Percentiles rank a stretch among this genome's conserved stretches.
phyloP scores from a whole-genome alignment of 1,140 invertebrate species.

The Diorhabda carinulata region DNA sequence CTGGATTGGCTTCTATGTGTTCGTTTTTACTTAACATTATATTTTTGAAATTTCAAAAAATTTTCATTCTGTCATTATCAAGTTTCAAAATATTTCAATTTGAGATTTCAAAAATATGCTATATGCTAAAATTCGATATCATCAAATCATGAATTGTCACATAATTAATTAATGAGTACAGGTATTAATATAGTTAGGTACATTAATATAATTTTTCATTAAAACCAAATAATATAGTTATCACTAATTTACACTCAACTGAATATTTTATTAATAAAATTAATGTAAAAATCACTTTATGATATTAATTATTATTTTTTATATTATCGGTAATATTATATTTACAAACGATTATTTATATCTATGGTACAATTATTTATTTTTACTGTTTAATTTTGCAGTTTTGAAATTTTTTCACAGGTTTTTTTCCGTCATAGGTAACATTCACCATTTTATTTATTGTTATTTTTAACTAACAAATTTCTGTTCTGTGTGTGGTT shows the following conservation, averaged over 20 bases:
- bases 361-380: no score
- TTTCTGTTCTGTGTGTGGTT: constrained; percentile 37
- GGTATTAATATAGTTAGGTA: not conserved
- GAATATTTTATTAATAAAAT: no score
- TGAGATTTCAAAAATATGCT: constrained; percentile 4
- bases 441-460: constrained; percentile 29
- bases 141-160: constrained; percentile 3
- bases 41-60: constrained; percentile 19
- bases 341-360: no score
- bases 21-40: constrained; percentile 19
- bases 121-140: constrained; percentile 6
- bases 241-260: no score
- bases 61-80: not conserved
- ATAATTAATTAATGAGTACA: constrained; percentile 6
- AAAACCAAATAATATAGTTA: no score
- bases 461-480: constrained; percentile 35
- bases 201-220: constrained; percentile 10
- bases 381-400: no score
- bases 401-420: constrained; percentile 35
- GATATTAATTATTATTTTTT: no score
- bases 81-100: not conserved
- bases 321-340: no score
- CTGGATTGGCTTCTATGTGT: constrained; percentile 27
- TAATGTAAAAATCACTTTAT: no score
- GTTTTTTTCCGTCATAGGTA: constrained; percentile 38